A percentile compares a stretch with the other conserved stretches of the same genome.
Evolutionary conservation across 2,888 invertebrate genomes (phyloP).

Genomic region (Hirtodrosophila confusa): DNA sequence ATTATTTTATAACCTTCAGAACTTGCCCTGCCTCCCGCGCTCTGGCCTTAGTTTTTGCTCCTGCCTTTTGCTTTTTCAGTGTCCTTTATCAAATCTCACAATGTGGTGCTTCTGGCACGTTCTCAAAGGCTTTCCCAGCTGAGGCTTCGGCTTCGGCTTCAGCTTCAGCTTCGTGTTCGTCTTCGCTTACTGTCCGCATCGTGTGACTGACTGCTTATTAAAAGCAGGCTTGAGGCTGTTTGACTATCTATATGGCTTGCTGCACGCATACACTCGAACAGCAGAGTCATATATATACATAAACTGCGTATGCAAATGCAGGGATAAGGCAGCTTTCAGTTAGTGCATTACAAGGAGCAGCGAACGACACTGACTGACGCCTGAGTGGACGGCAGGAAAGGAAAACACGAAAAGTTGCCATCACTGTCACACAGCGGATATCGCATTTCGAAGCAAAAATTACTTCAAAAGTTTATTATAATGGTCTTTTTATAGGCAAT

Average conservation of each 20-base stretch:
- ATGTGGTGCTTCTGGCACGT: slow-evolving; percentile 67
- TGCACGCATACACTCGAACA: neutral
- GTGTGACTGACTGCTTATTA: slow-evolving; percentile 62
- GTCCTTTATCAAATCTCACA: slow-evolving; percentile 63
- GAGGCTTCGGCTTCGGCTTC: neutral
- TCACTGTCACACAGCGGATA: neutral
- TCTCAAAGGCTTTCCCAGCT: slow-evolving; percentile 38
- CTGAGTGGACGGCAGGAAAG: slow-evolving; percentile 6
- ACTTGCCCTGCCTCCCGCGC: slow-evolving; percentile 29
- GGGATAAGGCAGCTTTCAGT: neutral
- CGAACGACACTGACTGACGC: slow-evolving; percentile 9
- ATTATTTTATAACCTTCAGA: slow-evolving; percentile 65
- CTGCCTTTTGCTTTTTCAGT: slow-evolving; percentile 15
- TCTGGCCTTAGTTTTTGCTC: slow-evolving; percentile 40
- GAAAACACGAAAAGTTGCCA: neutral
- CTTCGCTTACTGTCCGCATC: slow-evolving; percentile 4
- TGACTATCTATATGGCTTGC: slow-evolving; percentile 32
- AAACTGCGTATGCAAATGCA: slow-evolving; percentile 36
- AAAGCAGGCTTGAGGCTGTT: slow-evolving; percentile 58
- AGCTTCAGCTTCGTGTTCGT: too few relatives aligned
- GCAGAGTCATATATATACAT: neutral
- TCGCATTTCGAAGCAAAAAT: neutral
- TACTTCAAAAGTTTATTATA: neutral
- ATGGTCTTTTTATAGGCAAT: neutral
- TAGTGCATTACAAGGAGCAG: slow-evolving; percentile 24